These are phyloP conservation scores for Arrhopalites spinosus DNA, from an alignment of 2,888 invertebrate species.

Conservation along the genomic window DNA sequence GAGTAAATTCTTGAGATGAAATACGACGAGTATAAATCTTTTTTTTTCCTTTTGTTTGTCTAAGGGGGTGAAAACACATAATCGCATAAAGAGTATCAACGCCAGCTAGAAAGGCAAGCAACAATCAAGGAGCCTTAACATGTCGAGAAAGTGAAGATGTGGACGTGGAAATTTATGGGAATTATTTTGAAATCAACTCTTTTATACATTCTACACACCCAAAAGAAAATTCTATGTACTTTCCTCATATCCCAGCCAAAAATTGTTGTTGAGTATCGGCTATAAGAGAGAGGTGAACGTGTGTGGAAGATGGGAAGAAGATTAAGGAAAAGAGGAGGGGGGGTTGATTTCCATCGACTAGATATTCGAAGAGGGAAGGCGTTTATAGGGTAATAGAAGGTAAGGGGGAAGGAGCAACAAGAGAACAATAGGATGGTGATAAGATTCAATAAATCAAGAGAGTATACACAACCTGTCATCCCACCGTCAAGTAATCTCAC, in stretches of 20 bases:
- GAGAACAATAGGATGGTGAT: slow-evolving; percentile 45
- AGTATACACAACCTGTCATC: slow-evolving; percentile 48
- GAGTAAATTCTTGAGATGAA: no score
- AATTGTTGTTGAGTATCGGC: not conserved
- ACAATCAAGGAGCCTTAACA: not conserved
- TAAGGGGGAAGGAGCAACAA: slow-evolving; percentile 31
- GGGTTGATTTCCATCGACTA: slow-evolving; percentile 19
- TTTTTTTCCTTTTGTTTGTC: no score
- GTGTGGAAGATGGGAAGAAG: not conserved
- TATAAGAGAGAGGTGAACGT: no score
- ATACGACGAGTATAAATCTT: no score
- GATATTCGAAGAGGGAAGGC: not conserved
- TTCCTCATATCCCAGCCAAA: no score
- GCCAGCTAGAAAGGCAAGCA: no score
- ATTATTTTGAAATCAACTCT: slow-evolving; percentile 28
- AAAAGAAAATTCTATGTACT: no score
- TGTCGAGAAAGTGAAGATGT: not conserved
- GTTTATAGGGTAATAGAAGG: slow-evolving; percentile 27
- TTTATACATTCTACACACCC: not conserved
- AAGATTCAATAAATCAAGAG: slow-evolving; percentile 49
- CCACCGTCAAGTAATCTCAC: slow-evolving; percentile 46
- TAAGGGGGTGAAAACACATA: no score
- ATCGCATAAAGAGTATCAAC: no score
- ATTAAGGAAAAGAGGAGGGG: not conserved
- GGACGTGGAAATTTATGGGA: slow-evolving; percentile 21